Base-by-base conservation (phyloP, 1,140 invertebrate species). In the silkworm (Bombyx mori) region DNA sequence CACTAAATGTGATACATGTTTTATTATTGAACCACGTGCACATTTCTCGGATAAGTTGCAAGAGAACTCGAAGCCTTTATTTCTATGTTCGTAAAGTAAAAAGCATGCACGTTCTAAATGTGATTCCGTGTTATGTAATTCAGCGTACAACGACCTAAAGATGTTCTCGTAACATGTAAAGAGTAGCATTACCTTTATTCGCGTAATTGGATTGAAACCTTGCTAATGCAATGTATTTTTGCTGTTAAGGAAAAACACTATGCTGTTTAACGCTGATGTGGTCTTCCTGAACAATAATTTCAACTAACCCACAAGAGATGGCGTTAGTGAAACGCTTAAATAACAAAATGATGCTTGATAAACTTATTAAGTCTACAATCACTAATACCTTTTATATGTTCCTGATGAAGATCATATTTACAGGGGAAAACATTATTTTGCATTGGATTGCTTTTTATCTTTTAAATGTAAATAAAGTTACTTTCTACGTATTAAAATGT, bases 131-230 rank as follows among this genome's bases (percentile, higher is more conserved):
- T 35, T 35, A 35, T 35, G 26, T 35, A 35, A 35, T 35, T 35
- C 26, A 35, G 35, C 44, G 52, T 59, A 44, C 52, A 10, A 50
- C 22, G 46, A 42, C 42, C 26, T 44, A 44, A 42, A 52, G 12
- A 8, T 46, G 52, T 43, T 49, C 49, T 50, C 26, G 50, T 44
- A 54, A 59, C 55, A 54, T 56, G 50, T 44, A 44, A 55, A 46
- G 57, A 35, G 4, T 51, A 51, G 56, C 8, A 61, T 49, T 57
- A 56, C 58, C 54, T 65, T 60, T 60, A 50, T 52, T 47, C 46
- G 22, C 12, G 60, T 65, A 67, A 61, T 68, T 68, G 63, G 63
- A 69, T 65, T 61, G 63, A 69, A 62, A 56, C 65, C 65, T 51
- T 70, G 59, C 9, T 54, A 58, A 52, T 61, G 51, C n/a, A 10